Percentiles rank a stretch among this genome's conserved stretches.
Conservation (phyloP, 2,797 vertebrate species). For the Pteropus rufus region DNA sequence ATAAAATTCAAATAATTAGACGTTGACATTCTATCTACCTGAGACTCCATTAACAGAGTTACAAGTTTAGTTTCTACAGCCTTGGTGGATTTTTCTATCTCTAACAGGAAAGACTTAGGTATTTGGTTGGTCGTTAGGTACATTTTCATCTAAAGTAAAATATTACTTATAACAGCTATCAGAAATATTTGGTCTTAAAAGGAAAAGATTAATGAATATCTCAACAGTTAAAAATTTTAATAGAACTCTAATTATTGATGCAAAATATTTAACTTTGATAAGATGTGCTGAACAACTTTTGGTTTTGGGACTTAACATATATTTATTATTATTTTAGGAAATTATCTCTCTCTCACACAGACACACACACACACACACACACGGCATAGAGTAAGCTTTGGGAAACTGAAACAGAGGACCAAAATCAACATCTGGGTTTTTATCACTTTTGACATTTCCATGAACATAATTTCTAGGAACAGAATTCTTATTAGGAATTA, state of each 20-base stretch:
- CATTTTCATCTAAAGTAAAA: slow-evolving; percentile 31
- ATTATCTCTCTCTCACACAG: not conserved
- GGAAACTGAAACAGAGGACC: not conserved
- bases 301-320: not conserved
- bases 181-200: not conserved
- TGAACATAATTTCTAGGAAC: not conserved
- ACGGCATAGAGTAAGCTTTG: not conserved
- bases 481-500: not conserved
- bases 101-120: not conserved
- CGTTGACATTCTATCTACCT: not conserved
- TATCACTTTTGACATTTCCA: not conserved
- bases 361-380: not conserved
- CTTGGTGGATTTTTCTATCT: not conserved
- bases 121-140: not conserved
- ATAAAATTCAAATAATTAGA: slow-evolving; percentile 3
- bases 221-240: not conserved
- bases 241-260: not conserved
- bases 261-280: not conserved
- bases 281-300: not conserved
- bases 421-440: slow-evolving; percentile 10
- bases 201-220: not conserved
- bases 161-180: not conserved
- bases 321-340: not conserved
- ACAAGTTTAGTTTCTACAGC: not conserved
- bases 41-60: not conserved